These are phyloP conservation scores for Hippocampus barbouri DNA, from an alignment of 2,113 vertebrate genomes.

Conservation along the genomic window DNA sequence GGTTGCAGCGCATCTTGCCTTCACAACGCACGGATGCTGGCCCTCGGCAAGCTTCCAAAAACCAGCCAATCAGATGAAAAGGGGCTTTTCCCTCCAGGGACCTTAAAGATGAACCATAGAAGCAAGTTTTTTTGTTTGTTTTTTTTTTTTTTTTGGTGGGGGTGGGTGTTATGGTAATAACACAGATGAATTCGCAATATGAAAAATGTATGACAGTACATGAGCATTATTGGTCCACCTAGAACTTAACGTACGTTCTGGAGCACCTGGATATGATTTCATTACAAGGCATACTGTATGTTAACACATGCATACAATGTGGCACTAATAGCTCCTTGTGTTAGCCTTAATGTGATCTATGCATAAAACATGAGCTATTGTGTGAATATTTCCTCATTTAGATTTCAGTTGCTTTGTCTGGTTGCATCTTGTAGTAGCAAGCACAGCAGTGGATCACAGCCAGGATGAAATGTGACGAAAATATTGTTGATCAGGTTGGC, in stretches of 20 bases:
- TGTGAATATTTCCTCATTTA: slow-evolving; percentile 27
- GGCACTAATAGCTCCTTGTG: slow-evolving; percentile 21
- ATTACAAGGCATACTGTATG: slow-evolving; percentile 15
- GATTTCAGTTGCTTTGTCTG: slow-evolving; percentile 25
- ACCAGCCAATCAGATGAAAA: neutral
- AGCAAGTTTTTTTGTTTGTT: neutral
- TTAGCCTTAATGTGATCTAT: slow-evolving; percentile 21
- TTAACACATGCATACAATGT: slow-evolving; percentile 23
- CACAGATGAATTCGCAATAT: neutral
- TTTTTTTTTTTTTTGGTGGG: neutral
- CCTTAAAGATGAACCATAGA: neutral
- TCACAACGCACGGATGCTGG: neutral
- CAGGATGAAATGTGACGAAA: neutral
- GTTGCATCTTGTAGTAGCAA: slow-evolving; percentile 7
- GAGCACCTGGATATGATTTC: slow-evolving; percentile 10
- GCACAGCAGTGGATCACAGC: slow-evolving; percentile 10
- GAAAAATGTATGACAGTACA: neutral
- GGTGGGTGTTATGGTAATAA: neutral
- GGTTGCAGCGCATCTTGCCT: neutral
- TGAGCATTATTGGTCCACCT: neutral
- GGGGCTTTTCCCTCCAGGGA: neutral
- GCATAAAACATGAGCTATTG: slow-evolving; percentile 36
- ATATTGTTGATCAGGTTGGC: neutral
- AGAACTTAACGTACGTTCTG: neutral
- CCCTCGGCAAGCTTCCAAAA: neutral